Conservation (phyloP, 2,113 vertebrate species). For the Microcebus ravelobensis region DNA sequence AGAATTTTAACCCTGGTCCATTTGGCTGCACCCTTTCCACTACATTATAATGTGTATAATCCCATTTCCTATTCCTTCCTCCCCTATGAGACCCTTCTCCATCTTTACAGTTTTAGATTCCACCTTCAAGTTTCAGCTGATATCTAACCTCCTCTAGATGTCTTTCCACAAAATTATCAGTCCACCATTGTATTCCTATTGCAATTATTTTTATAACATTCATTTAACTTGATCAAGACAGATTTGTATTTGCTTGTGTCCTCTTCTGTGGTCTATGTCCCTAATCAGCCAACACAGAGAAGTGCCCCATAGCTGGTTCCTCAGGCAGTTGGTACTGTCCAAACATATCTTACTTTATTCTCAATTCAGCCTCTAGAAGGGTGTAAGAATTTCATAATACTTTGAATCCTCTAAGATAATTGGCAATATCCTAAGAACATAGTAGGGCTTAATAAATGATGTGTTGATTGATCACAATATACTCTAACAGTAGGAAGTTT, state of each 20-base stretch:
- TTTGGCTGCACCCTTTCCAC: neutral
- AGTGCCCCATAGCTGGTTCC: neutral
- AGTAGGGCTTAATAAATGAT: neutral
- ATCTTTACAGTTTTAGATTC: neutral
- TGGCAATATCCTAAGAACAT: neutral
- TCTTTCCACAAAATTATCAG: neutral
- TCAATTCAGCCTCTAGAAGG: neutral
- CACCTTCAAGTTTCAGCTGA: neutral
- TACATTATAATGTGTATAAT: neutral
- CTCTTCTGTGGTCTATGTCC: neutral
- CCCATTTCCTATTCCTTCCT: neutral
- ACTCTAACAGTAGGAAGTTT: constrained; percentile 37
- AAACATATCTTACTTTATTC: neutral
- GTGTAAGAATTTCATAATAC: neutral
- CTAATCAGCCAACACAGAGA: neutral
- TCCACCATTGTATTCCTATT: neutral
- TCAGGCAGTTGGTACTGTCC: neutral
- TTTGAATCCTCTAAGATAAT: neutral
- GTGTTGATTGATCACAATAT: neutral
- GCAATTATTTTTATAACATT: neutral
- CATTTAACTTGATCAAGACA: constrained; percentile 18
- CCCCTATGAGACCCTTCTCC: neutral
- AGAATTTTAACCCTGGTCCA: neutral
- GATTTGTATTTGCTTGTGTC: neutral
- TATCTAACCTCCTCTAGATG: neutral